These are phyloP conservation scores for Huso huso DNA, from an alignment of 2,797 vertebrate genomes.

Conservation along the genomic window DNA sequence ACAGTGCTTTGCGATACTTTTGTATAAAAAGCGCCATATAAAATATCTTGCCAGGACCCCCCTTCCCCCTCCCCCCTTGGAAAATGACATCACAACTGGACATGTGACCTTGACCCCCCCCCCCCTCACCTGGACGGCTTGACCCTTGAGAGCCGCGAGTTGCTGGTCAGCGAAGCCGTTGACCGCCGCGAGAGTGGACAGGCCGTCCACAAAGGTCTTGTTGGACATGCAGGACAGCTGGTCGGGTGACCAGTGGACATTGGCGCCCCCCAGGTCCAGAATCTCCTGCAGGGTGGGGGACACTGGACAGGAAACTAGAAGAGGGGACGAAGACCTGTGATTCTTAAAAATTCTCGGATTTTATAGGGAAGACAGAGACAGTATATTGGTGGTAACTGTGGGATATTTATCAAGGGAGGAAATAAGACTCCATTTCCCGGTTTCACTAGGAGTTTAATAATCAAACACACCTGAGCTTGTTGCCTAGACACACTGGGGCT, in stretches of 20 bases:
- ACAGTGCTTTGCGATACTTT: too few species aligned
- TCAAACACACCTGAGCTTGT: too few species aligned
- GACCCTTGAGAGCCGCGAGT: neutral
- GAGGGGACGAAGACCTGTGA: neutral
- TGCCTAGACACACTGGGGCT: too few species aligned
- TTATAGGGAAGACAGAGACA: too few species aligned
- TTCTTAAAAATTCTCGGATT: neutral
- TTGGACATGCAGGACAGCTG: constrained; percentile 2
- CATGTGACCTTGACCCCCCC: neutral
- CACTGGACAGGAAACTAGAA: neutral
- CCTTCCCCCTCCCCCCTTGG: neutral
- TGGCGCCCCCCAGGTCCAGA: constrained; percentile 1
- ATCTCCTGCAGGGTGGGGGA: neutral
- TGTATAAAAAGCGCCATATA: too few species aligned
- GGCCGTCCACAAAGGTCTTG: neutral
- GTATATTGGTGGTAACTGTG: too few species aligned
- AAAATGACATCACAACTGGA: neutral
- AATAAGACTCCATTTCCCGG: too few species aligned
- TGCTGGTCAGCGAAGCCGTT: neutral
- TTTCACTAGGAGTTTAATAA: too few species aligned
- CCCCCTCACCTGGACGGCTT: neutral
- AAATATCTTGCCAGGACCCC: neutral
- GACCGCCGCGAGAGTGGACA: neutral
- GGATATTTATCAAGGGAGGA: too few species aligned
- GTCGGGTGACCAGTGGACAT: neutral